These are phyloP conservation scores for Sisyra terminalis DNA, from an alignment of 2,888 invertebrate genomes.

Conservation along the genomic window DNA sequence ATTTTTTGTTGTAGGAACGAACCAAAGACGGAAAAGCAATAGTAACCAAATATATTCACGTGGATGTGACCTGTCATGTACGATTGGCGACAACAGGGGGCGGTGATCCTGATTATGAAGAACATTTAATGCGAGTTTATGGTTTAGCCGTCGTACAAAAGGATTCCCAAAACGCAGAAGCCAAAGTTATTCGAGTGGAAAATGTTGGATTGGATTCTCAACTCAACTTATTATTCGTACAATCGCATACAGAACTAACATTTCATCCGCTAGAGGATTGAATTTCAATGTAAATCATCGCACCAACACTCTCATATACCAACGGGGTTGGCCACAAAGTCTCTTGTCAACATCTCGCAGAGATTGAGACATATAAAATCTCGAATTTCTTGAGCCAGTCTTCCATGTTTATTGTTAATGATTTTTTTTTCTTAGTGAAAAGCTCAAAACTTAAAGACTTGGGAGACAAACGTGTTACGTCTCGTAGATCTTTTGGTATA, in stretches of 20 bases:
- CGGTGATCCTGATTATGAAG: slow-evolving; percentile 35
- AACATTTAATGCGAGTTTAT: slow-evolving; percentile 48
- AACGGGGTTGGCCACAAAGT: not conserved
- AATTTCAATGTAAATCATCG: not conserved
- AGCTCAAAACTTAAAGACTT: too few species aligned
- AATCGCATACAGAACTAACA: slow-evolving; percentile 44
- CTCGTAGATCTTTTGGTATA: too few species aligned
- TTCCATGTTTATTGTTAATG: too few species aligned
- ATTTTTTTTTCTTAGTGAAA: too few species aligned
- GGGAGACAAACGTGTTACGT: too few species aligned
- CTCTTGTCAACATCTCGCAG: not conserved
- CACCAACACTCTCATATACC: too few species aligned
- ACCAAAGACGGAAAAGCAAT: slow-evolving; percentile 25
- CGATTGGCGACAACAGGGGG: slow-evolving; percentile 40
- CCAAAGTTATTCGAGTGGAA: slow-evolving; percentile 40
- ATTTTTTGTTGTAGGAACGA: slow-evolving; percentile 18
- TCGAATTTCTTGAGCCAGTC: too few species aligned
- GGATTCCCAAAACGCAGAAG: slow-evolving; percentile 34
- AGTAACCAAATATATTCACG: slow-evolving; percentile 45
- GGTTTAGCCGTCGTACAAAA: slow-evolving; percentile 47
- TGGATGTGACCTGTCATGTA: slow-evolving; percentile 51
- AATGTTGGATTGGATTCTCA: slow-evolving; percentile 54
- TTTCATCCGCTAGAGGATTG: slow-evolving; percentile 33
- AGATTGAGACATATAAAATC: too few species aligned
- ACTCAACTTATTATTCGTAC: slow-evolving; percentile 44